Base-by-base conservation (phyloP, 2,797 vertebrate genomes). In the Eutrigla gurnardus region DNA sequence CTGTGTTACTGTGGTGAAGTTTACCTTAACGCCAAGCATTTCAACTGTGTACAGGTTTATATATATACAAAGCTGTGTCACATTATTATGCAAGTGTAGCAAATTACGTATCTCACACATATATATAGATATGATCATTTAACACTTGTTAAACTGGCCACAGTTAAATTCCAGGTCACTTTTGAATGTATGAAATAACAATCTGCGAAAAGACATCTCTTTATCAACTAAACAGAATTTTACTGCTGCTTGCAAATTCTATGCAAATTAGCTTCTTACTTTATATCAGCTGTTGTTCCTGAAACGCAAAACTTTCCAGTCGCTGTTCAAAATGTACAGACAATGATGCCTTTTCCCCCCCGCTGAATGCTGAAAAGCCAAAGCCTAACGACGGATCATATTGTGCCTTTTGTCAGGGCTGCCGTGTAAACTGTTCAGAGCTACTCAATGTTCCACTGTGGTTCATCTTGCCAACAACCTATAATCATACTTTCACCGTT, bases 321-420 rank as follows among this genome's bases (percentile, higher is more conserved):
- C 59, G 43, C 36, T 25, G 12, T 61, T 81, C 37, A 78, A 9
- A 40, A 78, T 75, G 70, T 58, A 15, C 32, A 67, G 39, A 67
- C 43, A 46, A 37, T 10, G 50, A 72, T 87, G 70, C 88, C 86
- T 86, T 88, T 83, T 87, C 80, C 46, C n/a, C n/a, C 18, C 25
- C 25, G 25, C 52, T 72, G 11, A 43, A 67, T 71, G 75, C 73
- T 79, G 59, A 76, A 67, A 84, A 77, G 62, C 85, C 88, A 89
- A 92, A 91, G 80, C 68, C 36, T 55, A 35, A 55, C 66, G 53
- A 76, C 36, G 5, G 11, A 59, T 67, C 5, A 52, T 75, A 2
- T 58, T 77, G 70, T 91, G 83, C 82, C 77, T 85, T 75, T 75
- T 65, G 4, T 62, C 43, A 42, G 43, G 46, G 61, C 67, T 70